Base-by-base conservation (phyloP, 2,888 invertebrate genomes). In the Drosophila parthenogenetica region DNA sequence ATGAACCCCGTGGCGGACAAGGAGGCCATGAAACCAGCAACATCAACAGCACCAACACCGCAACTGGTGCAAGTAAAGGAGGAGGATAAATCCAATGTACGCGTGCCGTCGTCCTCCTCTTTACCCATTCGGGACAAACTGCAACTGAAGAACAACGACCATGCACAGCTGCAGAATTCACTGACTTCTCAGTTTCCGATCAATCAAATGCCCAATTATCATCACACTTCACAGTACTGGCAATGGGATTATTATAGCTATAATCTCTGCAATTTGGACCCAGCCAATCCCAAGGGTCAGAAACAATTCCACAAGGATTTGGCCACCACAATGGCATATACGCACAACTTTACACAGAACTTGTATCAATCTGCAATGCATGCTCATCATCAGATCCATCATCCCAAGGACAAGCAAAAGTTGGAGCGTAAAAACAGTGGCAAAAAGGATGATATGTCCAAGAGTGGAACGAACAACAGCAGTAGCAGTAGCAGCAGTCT, bases 181-280 rank as follows among this genome's bases (percentile, higher is more conserved):
- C 88, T 94, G 67, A 92, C 94, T 0, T 93, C 95, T 0, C 95
- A 95, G 79, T 95, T 94, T 79, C 91, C 94, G 1, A 93, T 94
- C 91, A 95, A 95, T 91, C 94, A 95, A 79, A 93, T 95, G 54
- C 94, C 95, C 1, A 95, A 95, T 85, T 95, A 95, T 83, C 94
- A 95, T 84, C 94, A 95, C 84, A 89, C 94, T 49, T 93, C 94
- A 0, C 95, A 95, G 84, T 95, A 95, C 80, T 95, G 95, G 93
- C 94, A 95, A 87, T 93, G 95, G 89, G 95, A 95, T 77, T 93
- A 93, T 54, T 94, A 94, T 71, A 93, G 94, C 0, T 94, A 94
- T 78, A 94, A 94, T 80, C 90, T 94, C 1, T 93, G 94, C 1
- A 94, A 94, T 73, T 90, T 94, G 54, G 94, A 94, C 66, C 81